Evolutionary conservation across 2,888 invertebrate species (phyloP).

Genomic region (Nomada lathburiana): DNA sequence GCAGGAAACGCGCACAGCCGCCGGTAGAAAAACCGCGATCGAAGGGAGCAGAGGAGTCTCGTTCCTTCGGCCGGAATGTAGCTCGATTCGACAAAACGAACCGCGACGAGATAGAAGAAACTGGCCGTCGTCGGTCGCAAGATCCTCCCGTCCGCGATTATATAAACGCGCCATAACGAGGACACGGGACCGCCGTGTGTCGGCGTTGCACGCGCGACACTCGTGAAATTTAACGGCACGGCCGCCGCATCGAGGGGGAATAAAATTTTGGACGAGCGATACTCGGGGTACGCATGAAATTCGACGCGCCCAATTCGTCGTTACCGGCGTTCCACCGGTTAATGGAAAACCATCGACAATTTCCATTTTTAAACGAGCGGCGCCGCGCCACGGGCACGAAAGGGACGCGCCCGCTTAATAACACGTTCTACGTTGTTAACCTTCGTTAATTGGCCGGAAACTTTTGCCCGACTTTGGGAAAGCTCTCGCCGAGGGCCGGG

Average conservation of each 20-base stretch:
- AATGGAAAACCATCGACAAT: not conserved
- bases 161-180: conserved; percentile 7
- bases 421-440: conserved; percentile 13
- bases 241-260: not conserved
- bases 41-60: not conserved
- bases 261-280: conserved; percentile 14
- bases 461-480: not conserved
- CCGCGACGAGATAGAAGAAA: not conserved
- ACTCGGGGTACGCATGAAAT: not conserved
- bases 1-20: conserved; percentile 6
- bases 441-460: conserved; percentile 36
- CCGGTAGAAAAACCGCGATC: conserved; percentile 24
- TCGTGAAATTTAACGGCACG: not conserved
- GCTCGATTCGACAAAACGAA: conserved; percentile 7
- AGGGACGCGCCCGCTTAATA: not conserved
- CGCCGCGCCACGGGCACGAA: not conserved
- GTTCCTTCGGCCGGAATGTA: conserved; percentile 24
- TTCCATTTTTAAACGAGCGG: conserved; percentile 4
- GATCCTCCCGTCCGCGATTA: conserved; percentile 18
- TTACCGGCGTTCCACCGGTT: not conserved
- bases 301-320: not conserved
- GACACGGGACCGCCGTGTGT: conserved; percentile 30
- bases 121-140: not conserved
- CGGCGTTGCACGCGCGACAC: not conserved
- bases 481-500: conserved; percentile 7